phyloP scores from a whole-genome alignment of 2,797 vertebrate genomes.

The Selene dorsalis region DNA sequence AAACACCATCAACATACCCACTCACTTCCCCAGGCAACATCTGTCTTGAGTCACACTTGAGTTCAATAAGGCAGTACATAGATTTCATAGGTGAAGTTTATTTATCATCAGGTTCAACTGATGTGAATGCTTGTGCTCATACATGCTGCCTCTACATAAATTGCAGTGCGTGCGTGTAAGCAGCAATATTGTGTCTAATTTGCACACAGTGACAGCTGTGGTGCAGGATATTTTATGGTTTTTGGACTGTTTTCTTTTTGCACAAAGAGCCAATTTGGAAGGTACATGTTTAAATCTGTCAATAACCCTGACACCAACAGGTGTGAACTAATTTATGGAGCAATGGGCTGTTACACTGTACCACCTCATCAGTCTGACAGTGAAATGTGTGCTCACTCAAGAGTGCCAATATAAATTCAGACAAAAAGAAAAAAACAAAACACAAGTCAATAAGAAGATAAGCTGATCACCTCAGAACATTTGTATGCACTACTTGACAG shows the following conservation, averaged over 20 bases:
- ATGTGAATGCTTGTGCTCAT: no score
- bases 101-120: no score
- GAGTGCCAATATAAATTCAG: neutral
- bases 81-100: no score
- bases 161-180: no score
- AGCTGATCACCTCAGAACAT: neutral
- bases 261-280: neutral
- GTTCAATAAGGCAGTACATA: no score
- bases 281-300: constrained; percentile 16
- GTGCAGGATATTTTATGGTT: neutral
- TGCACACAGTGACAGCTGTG: neutral
- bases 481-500: neutral
- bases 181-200: neutral
- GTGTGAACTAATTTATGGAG: constrained; percentile 34
- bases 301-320: constrained; percentile 8
- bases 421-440: neutral
- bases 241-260: no score
- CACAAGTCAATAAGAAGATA: neutral
- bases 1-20: no score
- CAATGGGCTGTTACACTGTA: neutral
- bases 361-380: constrained; percentile 22
- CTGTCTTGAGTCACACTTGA: no score
- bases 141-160: no score
- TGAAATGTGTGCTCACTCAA: constrained; percentile 15
- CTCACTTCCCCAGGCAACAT: no score